Conservation (phyloP, 2,888 invertebrate genomes). For the Orthonevra nobilis region DNA sequence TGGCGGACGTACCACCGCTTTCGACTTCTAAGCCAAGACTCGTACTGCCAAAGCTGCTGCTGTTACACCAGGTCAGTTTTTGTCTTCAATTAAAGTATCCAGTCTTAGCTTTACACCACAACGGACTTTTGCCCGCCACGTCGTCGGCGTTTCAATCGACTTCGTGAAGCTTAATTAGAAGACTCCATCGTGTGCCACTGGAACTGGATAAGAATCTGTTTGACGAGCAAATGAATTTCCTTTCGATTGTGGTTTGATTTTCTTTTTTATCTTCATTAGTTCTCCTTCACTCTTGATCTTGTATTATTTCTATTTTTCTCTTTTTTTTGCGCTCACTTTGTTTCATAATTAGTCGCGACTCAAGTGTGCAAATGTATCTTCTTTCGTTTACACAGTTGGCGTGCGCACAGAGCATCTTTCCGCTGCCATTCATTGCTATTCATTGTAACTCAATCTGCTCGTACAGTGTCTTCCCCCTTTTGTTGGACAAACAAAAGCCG, state of each 20-base stretch:
- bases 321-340: conserved; percentile 6
- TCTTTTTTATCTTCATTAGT: neutral
- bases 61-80: conserved; percentile 60
- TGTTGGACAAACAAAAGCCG: conserved; percentile 50
- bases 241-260: conserved; percentile 25
- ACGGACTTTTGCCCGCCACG: conserved; percentile 34
- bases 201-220: conserved; percentile 18
- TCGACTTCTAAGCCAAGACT: neutral
- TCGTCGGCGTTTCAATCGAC: neutral
- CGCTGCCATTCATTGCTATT: conserved; percentile 7
- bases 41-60: conserved; percentile 36
- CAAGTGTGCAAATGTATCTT: neutral
- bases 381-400: conserved; percentile 15
- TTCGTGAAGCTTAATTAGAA: conserved; percentile 18
- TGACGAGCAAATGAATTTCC: conserved; percentile 18
- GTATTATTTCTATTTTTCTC: neutral
- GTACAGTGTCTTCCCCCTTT: conserved; percentile 44
- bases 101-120: conserved; percentile 3
- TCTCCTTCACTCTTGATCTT: conserved; percentile 1
- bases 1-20: neutral
- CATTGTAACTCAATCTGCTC: conserved; percentile 24
- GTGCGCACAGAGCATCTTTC: conserved; percentile 23
- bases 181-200: neutral
- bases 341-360: conserved; percentile 17
- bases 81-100: conserved; percentile 40